phyloP scores from a whole-genome alignment of 2,888 invertebrate species.

The Ryuthela nishihirai region DNA sequence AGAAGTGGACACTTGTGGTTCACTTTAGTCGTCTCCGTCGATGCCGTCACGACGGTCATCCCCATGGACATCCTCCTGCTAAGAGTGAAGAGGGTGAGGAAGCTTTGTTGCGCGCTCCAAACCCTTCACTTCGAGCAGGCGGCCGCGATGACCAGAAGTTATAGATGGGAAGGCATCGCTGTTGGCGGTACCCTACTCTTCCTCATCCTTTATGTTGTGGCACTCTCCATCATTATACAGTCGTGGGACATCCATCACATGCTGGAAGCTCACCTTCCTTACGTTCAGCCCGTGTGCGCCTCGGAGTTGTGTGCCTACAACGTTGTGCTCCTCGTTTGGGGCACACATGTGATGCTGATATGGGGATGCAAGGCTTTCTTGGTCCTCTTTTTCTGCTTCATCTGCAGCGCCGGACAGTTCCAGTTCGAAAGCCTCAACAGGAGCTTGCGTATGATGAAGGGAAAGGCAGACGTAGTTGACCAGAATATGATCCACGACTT shows the following conservation, averaged over 20 bases:
- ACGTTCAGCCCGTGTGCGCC: conserved; percentile 27
- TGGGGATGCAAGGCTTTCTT: conserved; percentile 34
- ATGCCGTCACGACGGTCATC: conserved; percentile 35
- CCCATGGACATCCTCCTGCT: conserved; percentile 32
- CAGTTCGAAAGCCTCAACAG: conserved; percentile 35
- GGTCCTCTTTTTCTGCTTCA: conserved; percentile 34
- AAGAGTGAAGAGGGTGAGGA: conserved; percentile 17
- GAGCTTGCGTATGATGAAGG: conserved; percentile 28
- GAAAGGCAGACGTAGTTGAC: conserved; percentile 25
- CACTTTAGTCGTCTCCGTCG: conserved; percentile 33
- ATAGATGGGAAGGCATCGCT: conserved; percentile 26
- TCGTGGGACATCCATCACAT: conserved; percentile 37
- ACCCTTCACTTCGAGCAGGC: conserved; percentile 29
- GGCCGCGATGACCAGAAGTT: conserved; percentile 19
- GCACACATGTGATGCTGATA: conserved; percentile 33
- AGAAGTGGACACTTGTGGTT: conserved; percentile 32
- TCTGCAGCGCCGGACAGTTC: conserved; percentile 31
- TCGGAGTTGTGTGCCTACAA: conserved; percentile 31
- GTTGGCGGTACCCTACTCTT: conserved; percentile 23
- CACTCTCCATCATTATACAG: conserved; percentile 31
- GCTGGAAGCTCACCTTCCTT: conserved; percentile 32
- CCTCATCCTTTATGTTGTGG: conserved; percentile 33
- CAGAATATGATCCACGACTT: conserved; percentile 19
- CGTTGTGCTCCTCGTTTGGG: conserved; percentile 32
- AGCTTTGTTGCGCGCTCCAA: conserved; percentile 25